These are phyloP conservation scores for Nomada fabriciana DNA, from an alignment of 2,888 invertebrate species.

Conservation along the genomic window DNA sequence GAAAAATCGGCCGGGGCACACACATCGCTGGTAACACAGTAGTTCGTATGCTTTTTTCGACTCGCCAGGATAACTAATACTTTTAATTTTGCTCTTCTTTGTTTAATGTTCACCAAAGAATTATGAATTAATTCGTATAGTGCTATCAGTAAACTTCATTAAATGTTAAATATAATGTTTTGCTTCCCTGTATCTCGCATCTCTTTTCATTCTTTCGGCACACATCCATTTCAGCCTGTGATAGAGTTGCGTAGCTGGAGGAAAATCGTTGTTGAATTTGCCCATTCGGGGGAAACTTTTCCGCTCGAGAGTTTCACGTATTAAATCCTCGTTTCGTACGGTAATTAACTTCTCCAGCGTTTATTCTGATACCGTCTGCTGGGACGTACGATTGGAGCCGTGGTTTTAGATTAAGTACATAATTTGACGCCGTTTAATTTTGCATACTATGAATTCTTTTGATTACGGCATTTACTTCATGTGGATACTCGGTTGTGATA, in stretches of 20 bases:
- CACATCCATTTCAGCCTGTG: background rate
- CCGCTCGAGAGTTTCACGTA: slow-evolving; percentile 14
- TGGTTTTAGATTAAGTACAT: background rate
- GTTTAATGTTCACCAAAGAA: background rate
- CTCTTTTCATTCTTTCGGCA: background rate
- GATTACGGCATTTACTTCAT: background rate
- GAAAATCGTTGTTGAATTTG: slow-evolving; percentile 42
- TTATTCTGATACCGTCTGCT: slow-evolving; percentile 26
- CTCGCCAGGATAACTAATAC: background rate
- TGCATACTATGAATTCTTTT: background rate
- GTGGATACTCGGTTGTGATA: background rate
- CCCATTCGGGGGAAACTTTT: slow-evolving; percentile 35
- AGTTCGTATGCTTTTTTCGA: background rate
- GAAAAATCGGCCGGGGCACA: background rate
- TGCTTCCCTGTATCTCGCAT: background rate
- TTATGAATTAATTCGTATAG: background rate
- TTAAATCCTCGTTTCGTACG: slow-evolving; percentile 30
- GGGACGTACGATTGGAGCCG: background rate
- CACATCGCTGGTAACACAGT: background rate
- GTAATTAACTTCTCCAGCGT: slow-evolving; percentile 34
- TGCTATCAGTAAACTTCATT: too few relatives aligned
- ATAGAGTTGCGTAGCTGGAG: slow-evolving; percentile 12
- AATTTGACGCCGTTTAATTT: background rate
- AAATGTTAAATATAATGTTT: background rate
- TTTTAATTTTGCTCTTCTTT: too few relatives aligned